Percentiles rank a stretch among this genome's conserved stretches.
phyloP scores from a whole-genome alignment of 2,888 invertebrate genomes.

The Mythimna vitellina region DNA sequence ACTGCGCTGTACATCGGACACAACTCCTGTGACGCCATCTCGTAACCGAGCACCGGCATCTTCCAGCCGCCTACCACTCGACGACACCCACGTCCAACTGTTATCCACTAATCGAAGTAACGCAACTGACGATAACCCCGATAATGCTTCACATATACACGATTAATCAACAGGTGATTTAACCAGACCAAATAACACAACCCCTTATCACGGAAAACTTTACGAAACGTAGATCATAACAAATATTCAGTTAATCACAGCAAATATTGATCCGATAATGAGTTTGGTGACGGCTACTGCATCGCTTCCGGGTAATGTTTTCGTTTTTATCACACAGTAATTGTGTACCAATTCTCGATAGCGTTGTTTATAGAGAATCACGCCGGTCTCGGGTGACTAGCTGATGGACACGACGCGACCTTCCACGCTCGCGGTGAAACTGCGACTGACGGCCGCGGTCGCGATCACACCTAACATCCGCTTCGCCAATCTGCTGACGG shows the following conservation, averaged over 20 bases:
- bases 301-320: conserved; percentile 78
- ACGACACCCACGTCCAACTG: conserved; percentile 71
- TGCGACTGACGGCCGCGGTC: conserved; percentile 73
- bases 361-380: conserved; percentile 76
- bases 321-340: conserved; percentile 78
- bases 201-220: conserved; percentile 65
- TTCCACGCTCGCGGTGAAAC: conserved; percentile 72
- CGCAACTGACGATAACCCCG: conserved; percentile 69
- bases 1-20: conserved; percentile 78
- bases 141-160: conserved; percentile 70
- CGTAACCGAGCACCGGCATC: conserved; percentile 86
- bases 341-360: conserved; percentile 74
- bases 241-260: conserved; percentile 69
- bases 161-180: conserved; percentile 79
- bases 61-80: conserved; percentile 74
- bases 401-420: conserved; percentile 71
- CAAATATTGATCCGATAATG: conserved; percentile 70
- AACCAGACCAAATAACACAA: conserved; percentile 72
- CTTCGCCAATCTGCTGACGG: conserved; percentile 75
- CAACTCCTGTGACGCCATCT: conserved; percentile 83
- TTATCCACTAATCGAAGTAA: conserved; percentile 72
- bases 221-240: conserved; percentile 59
- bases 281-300: conserved; percentile 58
- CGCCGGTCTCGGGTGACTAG: conserved; percentile 69
- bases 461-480: conserved; percentile 73